These are phyloP conservation scores for Corythoichthys intestinalis DNA, from an alignment of 2,113 vertebrate species.

Conservation along the genomic window DNA sequence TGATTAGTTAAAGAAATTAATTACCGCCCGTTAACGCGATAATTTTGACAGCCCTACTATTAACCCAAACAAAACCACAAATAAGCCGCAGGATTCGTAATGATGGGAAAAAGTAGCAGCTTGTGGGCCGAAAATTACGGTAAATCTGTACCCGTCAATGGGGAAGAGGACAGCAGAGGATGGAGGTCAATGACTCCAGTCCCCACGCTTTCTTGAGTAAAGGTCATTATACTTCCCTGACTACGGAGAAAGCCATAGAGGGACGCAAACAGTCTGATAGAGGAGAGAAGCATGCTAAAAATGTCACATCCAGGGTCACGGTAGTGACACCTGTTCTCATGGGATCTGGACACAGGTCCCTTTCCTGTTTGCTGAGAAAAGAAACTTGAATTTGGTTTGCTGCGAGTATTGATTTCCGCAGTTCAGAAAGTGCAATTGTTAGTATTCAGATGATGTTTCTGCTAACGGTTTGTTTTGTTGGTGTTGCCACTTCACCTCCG, in stretches of 20 bases:
- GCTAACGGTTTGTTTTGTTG: slow-evolving; percentile 17
- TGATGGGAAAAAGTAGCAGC: background rate
- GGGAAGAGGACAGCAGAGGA: background rate
- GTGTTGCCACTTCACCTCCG: slow-evolving; percentile 22
- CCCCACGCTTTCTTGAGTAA: slow-evolving; percentile 39
- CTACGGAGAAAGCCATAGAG: slow-evolving; percentile 13
- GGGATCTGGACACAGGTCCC: slow-evolving; percentile 10
- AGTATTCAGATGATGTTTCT: slow-evolving; percentile 26
- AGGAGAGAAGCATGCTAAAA: slow-evolving; percentile 29
- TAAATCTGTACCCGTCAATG: background rate
- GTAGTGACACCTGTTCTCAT: slow-evolving; percentile 12
- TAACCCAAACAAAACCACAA: too few species aligned
- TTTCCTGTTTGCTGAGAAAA: slow-evolving; percentile 31
- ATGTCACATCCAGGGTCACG: slow-evolving; percentile 50
- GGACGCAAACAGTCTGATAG: slow-evolving; percentile 29
- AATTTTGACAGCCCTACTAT: too few species aligned
- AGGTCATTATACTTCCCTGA: slow-evolving; percentile 46
- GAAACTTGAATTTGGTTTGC: slow-evolving; percentile 16
- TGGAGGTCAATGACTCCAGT: slow-evolving; percentile 4
- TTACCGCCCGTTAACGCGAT: too few species aligned
- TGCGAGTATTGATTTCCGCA: slow-evolving; percentile 43
- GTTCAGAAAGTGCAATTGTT: slow-evolving; percentile 30
- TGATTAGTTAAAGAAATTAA: too few species aligned
- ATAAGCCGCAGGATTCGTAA: too few species aligned
- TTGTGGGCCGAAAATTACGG: background rate